A percentile compares a stretch with the other conserved stretches of the same genome.
These are phyloP conservation scores for Philopedon plagiatum DNA, from an alignment of 2,888 invertebrate species.

Conservation along the genomic window DNA sequence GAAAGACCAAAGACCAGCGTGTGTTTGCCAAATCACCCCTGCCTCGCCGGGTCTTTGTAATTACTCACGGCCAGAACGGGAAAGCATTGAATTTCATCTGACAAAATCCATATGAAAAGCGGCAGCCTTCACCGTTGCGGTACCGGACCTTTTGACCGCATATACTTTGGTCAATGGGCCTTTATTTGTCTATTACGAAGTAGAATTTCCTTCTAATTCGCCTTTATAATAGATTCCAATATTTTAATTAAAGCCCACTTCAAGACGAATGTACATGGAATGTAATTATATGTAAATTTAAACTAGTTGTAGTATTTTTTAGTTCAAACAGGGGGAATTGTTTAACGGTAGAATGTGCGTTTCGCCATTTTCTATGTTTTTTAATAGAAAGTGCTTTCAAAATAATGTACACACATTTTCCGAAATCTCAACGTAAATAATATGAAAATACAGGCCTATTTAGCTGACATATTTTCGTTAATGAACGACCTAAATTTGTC, in stretches of 20 bases:
- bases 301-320: not conserved
- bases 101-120: slow-evolving; percentile 15
- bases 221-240: slow-evolving; percentile 13
- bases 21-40: not conserved
- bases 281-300: no score
- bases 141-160: slow-evolving; percentile 24
- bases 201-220: slow-evolving; percentile 5
- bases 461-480: no score
- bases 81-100: slow-evolving; percentile 14
- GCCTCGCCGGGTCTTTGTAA: not conserved
- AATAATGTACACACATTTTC: not conserved
- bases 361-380: no score
- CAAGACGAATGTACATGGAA: not conserved
- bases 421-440: no score
- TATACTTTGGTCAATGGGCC: slow-evolving; percentile 27
- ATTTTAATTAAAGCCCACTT: slow-evolving; percentile 26
- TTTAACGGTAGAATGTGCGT: no score
- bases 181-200: slow-evolving; percentile 31
- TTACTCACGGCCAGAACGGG: not conserved
- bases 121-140: slow-evolving; percentile 23
- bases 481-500: no score
- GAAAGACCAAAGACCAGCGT: not conserved
- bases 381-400: no score
- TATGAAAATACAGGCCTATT: no score
- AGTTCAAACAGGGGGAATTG: no score